Percentiles rank a stretch among this genome's conserved stretches.
phyloP scores from a whole-genome alignment of 2,797 vertebrate genomes.

The Centropyge bicolor region DNA sequence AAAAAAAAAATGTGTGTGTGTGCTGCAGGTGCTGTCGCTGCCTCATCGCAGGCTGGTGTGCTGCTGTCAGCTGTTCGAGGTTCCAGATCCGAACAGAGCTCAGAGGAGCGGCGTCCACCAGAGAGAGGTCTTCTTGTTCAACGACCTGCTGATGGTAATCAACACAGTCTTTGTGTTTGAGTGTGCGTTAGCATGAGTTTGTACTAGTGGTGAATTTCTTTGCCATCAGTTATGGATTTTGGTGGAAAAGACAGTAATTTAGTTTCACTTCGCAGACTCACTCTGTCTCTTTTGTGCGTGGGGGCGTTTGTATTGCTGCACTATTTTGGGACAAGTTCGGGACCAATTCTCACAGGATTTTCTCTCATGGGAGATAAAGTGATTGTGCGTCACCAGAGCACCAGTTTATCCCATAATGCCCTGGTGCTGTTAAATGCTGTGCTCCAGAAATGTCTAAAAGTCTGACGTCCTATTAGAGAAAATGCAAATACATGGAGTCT shows the following conservation, averaged over 20 bases:
- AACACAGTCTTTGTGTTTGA: background rate
- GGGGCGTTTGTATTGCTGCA: background rate
- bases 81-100: constrained; percentile 93
- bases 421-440: background rate
- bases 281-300: background rate
- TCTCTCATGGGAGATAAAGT: background rate
- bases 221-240: background rate
- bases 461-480: constrained; percentile 5
- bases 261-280: background rate
- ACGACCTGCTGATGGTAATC: constrained; percentile 93
- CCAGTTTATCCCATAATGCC: constrained; percentile 26
- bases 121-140: constrained; percentile 96
- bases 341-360: background rate
- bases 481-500: background rate
- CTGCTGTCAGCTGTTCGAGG: constrained; percentile 96
- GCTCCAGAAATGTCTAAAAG: constrained; percentile 23
- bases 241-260: background rate
- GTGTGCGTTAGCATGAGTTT: constrained; percentile 11
- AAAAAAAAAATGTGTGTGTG: no score
- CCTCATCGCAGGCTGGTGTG: constrained; percentile 94
- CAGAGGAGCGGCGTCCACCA: constrained; percentile 94
- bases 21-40: constrained; percentile 90
- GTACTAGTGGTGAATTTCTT: background rate
- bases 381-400: constrained; percentile 11
- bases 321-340: background rate